Base-by-base conservation (phyloP, 53 echinoderm and acorn worm genomes). In the Apostichopus leukothele region DNA sequence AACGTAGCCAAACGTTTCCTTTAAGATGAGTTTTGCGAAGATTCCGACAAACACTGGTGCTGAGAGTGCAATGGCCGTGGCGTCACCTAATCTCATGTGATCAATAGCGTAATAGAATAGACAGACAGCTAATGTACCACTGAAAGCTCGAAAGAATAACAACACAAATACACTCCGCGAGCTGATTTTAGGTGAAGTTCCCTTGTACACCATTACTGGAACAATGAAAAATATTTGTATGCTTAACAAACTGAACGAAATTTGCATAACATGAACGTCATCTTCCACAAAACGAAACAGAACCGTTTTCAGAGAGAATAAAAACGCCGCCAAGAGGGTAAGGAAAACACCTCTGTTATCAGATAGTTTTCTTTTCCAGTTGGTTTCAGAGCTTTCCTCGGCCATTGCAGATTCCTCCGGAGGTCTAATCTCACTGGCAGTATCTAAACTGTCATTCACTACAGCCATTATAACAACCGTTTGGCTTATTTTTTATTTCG, bases 261-360 rank as follows among this genome's bases (percentile, higher is more conserved):
- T 53, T 18, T 79, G 52, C 50, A 79, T 51, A 53, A 79, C 53
- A 9, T 79, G 79, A 3, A 79, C 14, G 20, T 79, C 79, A 14
- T 79, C 79, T 53, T 79, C 79, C 5, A 79, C n/a, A 19, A 52
- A 79, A 19, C 79, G 39, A 51, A 79, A 52, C 52, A 79, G 5
- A 4, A 79, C 79, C 0, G 63, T 63, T 16, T 63, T 63, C 63
- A 63, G 12, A 63, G 63, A 63, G 9, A 63, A 63, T 63, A 63
- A 63, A 16, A 63, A 7, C 63, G 63, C 63, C 63, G 12, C 63
- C 9, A 63, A 63, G 12, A 63, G 9, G 16, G 63, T 13, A 11
- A 63, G 63, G 16, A 63, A 63, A 63, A 63, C 16, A 13, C 63
- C 63, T 63, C 63, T 63, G 63, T 63, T 63, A 16, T 63, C 63